These are phyloP conservation scores for Lepeophtheirus salmonis DNA, from an alignment of 1,140 invertebrate species.

Conservation along the genomic window DNA sequence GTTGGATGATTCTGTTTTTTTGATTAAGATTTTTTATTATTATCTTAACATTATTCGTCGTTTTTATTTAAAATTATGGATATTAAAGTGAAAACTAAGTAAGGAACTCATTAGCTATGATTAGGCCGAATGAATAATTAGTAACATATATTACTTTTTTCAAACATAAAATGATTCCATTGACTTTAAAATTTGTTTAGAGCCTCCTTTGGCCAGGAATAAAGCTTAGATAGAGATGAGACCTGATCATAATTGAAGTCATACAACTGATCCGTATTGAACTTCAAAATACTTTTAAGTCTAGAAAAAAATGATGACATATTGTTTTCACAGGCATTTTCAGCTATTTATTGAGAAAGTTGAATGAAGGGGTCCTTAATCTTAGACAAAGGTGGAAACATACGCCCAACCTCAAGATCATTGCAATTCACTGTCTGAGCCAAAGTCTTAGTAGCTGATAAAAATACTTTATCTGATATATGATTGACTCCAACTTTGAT, in stretches of 20 bases:
- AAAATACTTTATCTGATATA: conserved; percentile 30
- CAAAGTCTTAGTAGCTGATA: conserved; percentile 29
- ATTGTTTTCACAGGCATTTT: not conserved
- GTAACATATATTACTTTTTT: too few relatives aligned
- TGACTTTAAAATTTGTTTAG: too few relatives aligned
- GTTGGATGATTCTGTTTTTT: too few relatives aligned
- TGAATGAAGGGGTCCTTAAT: not conserved
- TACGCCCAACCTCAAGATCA: not conserved
- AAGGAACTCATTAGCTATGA: too few relatives aligned
- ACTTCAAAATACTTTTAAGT: not conserved
- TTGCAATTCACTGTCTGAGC: not conserved
- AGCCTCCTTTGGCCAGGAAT: too few relatives aligned
- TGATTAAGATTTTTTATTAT: too few relatives aligned
- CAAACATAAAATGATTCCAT: too few relatives aligned
- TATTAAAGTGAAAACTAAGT: too few relatives aligned
- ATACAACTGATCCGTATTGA: not conserved
- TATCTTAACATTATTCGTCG: too few relatives aligned
- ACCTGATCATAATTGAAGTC: not conserved
- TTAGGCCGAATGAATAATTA: too few relatives aligned
- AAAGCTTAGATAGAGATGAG: not conserved
- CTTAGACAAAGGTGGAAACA: not conserved
- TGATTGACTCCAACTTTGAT: conserved; percentile 25
- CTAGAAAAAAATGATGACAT: not conserved
- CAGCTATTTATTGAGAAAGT: not conserved
- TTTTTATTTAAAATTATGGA: too few relatives aligned